Evolutionary conservation across 2,888 invertebrate species (phyloP), one percentile per base, ranked within the genome.

Genomic region (Apodemia duryi): DNA sequence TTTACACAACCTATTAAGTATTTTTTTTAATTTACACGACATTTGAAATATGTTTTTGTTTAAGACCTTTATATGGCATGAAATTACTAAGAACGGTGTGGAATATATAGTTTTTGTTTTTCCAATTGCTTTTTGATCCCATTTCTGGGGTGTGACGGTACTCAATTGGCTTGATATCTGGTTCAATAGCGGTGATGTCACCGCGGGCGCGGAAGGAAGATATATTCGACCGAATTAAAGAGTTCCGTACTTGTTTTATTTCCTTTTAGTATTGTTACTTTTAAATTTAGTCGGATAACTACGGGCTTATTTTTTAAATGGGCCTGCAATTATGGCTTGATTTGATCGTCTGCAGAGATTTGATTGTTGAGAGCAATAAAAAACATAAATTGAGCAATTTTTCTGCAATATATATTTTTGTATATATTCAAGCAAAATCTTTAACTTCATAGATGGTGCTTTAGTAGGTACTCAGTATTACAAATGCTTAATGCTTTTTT

Each of bases 71-170:
- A 29, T 32, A 52, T 32, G 54, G 38, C 11, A 10, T 61, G 0
- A 29, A 32, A 38, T 21, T 41, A 2, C 21, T 7, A 43, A 32
- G 6, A n/a, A 9, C 13, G 21, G 46, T 64, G 41, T 49, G 46
- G n/a, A 49, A 49, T 49, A 49, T 64, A 61, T 70, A 61, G 68
- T 64, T 70, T 72, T 71, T 65, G 70, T 71, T 69, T 67, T 70
- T 72, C 70, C 38, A 62, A 49, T 29, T 62, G 51, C 54, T 61
- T 66, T 61, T 65, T 63, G 51, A n/a, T 46, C 60, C 51, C 65
- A 63, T 67, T 72, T 77, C 75, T 80, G 83, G 28, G 13, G 62
- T 35, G 63, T 67, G 64, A 52, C 6, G 21, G 35, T 60, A 6
- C 32, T 57, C 57, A 60, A 60, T 60, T 60, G 57, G 35, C 32